phyloP scores from a whole-genome alignment of 2,113 vertebrate genomes.

The Crotalus helleri region DNA sequence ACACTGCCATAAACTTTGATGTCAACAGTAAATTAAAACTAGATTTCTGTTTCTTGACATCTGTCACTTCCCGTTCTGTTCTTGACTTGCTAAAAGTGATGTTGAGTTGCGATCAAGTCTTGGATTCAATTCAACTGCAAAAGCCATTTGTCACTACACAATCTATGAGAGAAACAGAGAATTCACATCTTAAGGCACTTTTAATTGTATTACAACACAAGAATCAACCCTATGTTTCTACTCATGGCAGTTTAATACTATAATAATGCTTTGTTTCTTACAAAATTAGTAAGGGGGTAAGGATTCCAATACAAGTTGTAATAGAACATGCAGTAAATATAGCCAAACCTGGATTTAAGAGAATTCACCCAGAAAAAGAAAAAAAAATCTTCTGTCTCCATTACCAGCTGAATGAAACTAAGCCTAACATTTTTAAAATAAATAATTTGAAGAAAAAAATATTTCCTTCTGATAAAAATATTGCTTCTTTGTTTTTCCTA shows the following conservation, averaged over 20 bases:
- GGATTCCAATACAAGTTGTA: not conserved
- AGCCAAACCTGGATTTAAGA: not conserved
- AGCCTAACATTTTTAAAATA: not conserved
- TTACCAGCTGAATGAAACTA: not conserved
- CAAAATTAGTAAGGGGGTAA: not conserved
- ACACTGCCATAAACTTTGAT: not conserved
- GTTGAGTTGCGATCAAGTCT: not conserved
- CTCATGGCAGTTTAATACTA: not conserved
- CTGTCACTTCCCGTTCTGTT: not conserved
- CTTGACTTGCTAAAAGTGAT: not conserved
- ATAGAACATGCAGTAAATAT: not conserved
- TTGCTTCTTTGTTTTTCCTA: not conserved
- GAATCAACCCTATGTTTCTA: not conserved
- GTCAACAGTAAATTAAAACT: not conserved
- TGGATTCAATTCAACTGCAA: not conserved
- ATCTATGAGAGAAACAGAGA: not conserved
- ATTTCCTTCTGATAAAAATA: not conserved
- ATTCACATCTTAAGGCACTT: not conserved
- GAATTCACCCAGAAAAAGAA: not conserved
- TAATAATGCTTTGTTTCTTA: not conserved
- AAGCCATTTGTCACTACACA: not conserved
- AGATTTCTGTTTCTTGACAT: not conserved
- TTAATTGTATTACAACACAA: not conserved
- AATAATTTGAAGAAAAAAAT: not conserved
- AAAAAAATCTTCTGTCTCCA: not conserved